These are phyloP conservation scores for Brachionus calyciflorus DNA, from an alignment of 1,140 invertebrate genomes.

Conservation along the genomic window DNA sequence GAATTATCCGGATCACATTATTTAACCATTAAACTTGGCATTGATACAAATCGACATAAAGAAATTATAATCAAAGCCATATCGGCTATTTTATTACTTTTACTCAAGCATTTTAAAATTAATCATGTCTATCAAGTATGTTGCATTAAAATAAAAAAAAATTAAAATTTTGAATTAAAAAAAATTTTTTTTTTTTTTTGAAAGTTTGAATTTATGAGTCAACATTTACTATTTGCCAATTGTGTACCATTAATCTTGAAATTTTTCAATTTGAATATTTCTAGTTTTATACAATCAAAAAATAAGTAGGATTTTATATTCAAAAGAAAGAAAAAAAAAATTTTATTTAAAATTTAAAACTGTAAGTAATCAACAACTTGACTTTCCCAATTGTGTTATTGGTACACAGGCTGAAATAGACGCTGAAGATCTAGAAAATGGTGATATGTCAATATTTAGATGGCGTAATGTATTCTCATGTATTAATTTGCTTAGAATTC, in stretches of 20 bases:
- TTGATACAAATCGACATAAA: constrained; percentile 96
- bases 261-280: constrained; percentile 98
- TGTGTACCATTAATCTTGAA: constrained; percentile 97
- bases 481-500: constrained; percentile 89
- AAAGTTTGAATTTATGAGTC: constrained; percentile 96
- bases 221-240: constrained; percentile 97
- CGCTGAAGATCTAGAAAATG: constrained; percentile 84
- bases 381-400: constrained; percentile 92
- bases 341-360: constrained; percentile 50
- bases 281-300: constrained; percentile 88
- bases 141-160: too few relatives aligned
- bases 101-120: constrained; percentile 97
- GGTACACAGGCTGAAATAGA: constrained; percentile 91
- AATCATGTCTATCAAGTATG: constrained; percentile 83
- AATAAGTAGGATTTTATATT: constrained; percentile 67
- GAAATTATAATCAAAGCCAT: constrained; percentile 98
- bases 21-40: constrained; percentile 92
- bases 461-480: constrained; percentile 98
- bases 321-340: background rate
- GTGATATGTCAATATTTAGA: constrained; percentile 79
- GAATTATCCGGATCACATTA: constrained; percentile 91
- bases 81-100: constrained; percentile 83
- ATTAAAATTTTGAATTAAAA: constrained; percentile 23
- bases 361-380: constrained; percentile 81
- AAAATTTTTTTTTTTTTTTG: background rate